Evolutionary conservation across 2,797 vertebrate species (phyloP), one percentile per base, ranked within the genome.

Genomic region (Acipenser ruthenus): DNA sequence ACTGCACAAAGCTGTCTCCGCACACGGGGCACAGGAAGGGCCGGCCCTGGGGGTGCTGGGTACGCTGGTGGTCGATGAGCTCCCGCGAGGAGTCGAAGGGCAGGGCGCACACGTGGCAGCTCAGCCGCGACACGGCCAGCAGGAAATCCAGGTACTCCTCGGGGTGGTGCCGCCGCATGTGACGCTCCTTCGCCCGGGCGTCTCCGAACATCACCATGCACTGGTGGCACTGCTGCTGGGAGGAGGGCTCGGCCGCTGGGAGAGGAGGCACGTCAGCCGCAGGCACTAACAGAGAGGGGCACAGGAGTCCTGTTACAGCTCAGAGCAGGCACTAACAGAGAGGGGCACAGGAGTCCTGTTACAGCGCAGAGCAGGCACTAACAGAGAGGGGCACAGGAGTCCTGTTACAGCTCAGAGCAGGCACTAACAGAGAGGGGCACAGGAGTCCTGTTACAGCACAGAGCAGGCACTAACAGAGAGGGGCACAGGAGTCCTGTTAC

Each of bases 11-110:
- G 15, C 65, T 52, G 59, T 67, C 65, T 9, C 65, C 65, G 10
- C 65, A 52, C n/a, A 67, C 65, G 2, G 65, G 65, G 58, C 65
- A 67, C 11, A 60, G 65, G 65, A 67, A 67, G 10, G 65, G 58
- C 9, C 58, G 48, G 15, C 58, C 65, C 58, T 60, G 13, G 23
- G 56, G 49, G 37, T 60, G 65, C 56, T 66, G 8, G 10, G 53
- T 11, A 9, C 65, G 65, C 37, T 60, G 65, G 65, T 66, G 65
- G 51, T 60, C 55, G 12, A 66, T 60, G 47, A 66, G 56, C 23
- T 49, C 53, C 47, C 56, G 56, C 18, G 65, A 60, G 12, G 65
- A 60, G 53, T 12, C 8, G 56, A 51, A 66, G 48, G 65, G 48
- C 12, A 66, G 65, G 23, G n/a, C 15, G 48, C 65, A 66, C 53